Evolutionary conservation across 53 echinoderm and acorn worm species (phyloP), one percentile per base, ranked within the genome.

Genomic region (Astropecten irregularis): DNA sequence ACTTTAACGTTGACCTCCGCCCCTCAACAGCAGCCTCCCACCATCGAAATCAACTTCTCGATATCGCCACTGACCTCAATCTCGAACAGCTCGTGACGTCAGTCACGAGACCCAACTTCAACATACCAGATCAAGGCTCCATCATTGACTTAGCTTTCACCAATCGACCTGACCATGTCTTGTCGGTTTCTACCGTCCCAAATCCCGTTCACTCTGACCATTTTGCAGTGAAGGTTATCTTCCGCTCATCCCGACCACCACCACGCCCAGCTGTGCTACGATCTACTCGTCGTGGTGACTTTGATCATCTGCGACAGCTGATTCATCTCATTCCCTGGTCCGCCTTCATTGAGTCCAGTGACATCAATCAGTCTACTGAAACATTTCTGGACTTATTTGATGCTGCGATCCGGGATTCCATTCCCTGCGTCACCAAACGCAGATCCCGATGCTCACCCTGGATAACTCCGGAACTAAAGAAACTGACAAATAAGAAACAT

Each of bases 1-100:
- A 69, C n/a, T 69, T 69, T 33, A 68, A 68, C 11, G 68, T 68
- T 16, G 68, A 68, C 68, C n/a, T 68, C 42, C 27, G 28, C 49
- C 16, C 34, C 33, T 33, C 19, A 13, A 26, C 19, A 4, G 27
- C 28, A 18, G 15, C 70, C 29, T 25, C 29, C 7, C 19, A 29
- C 49, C 27, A 69, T 28, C 31, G 18, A 2, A 33, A 47, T 29
- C 30, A 31, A 6, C 70, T 69, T 27, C 48, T 69, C 27, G 70
- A 69, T 29, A 69, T 49, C 4, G 64, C 15, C 36, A 6, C 64
- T 26, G 64, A 13, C 18, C 16, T 63, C 64, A 63, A 63, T 18
- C 19, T 63, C 5, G 64, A 63, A 18, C 64, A 22, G 28, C 11
- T 22, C 19, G 51, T n/a, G 51, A 51, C 18, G 15, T 51, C 51